phyloP scores from a whole-genome alignment of 2,113 vertebrate species.

The Erpornis zantholeuca region DNA sequence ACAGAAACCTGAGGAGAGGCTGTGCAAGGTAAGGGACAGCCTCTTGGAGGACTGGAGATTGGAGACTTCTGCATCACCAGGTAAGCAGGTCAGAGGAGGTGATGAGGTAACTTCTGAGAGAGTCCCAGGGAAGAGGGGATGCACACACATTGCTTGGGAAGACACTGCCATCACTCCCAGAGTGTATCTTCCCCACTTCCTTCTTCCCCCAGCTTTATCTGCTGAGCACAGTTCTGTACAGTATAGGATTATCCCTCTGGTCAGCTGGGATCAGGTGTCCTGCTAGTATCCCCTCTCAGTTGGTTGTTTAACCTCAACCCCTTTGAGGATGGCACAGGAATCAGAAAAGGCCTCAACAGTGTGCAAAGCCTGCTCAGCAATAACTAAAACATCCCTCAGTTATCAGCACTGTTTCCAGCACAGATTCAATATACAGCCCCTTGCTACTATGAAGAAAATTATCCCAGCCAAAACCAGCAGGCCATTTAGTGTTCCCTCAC shows the following conservation, averaged over 20 bases:
- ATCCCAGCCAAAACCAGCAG: neutral
- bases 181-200: neutral
- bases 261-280: neutral
- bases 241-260: neutral
- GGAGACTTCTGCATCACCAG: neutral
- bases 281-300: neutral
- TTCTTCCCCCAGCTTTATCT: neutral
- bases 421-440: neutral
- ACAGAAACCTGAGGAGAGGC: neutral
- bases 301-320: neutral
- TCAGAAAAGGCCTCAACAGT: neutral
- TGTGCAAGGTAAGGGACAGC: neutral
- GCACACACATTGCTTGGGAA: rapidly evolving
- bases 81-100: neutral
- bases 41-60: too few species aligned
- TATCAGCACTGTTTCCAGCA: neutral
- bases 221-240: neutral
- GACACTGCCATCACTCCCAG: neutral
- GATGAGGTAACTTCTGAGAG: neutral
- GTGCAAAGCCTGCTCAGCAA: neutral
- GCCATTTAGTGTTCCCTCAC: neutral
- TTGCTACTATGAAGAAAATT: neutral
- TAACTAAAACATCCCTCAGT: neutral
- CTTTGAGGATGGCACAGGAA: neutral
- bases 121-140: neutral